These are phyloP conservation scores for Pipra filicauda DNA, from an alignment of 2,113 vertebrate species.

Conservation along the genomic window DNA sequence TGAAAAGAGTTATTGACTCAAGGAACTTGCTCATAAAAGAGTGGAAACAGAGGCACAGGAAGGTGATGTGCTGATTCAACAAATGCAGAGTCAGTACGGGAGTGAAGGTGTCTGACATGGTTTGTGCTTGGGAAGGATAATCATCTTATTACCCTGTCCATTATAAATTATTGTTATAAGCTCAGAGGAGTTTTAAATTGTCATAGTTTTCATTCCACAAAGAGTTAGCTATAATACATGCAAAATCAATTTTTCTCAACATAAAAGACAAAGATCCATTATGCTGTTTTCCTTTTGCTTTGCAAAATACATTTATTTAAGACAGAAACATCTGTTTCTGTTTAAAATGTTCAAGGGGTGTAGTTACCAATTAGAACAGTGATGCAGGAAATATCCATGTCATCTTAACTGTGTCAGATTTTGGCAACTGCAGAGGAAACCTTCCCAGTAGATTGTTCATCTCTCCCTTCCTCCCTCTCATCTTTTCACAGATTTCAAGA, in stretches of 20 bases:
- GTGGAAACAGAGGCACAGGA: not conserved
- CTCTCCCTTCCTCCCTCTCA: not conserved
- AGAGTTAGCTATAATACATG: not conserved
- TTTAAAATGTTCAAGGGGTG: conserved; percentile 1
- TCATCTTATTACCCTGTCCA: not conserved
- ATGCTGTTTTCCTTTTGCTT: not conserved
- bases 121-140: not conserved
- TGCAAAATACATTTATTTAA: not conserved
- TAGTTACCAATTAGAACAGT: not conserved
- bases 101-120: not conserved
- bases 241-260: not conserved
- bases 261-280: not conserved
- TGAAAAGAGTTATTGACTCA: not conserved
- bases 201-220: not conserved
- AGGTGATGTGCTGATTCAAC: not conserved
- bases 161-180: not conserved
- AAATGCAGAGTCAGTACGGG: not conserved
- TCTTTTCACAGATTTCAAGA: not conserved
- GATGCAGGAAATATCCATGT: not conserved
- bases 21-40: not conserved
- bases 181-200: not conserved
- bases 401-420: not conserved
- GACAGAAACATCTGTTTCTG: not conserved
- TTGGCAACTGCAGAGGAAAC: not conserved
- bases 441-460: not conserved